Evolutionary conservation across 2,888 invertebrate genomes (phyloP), one percentile per base, ranked within the genome.

Genomic region (Notodonta dromedarius): DNA sequence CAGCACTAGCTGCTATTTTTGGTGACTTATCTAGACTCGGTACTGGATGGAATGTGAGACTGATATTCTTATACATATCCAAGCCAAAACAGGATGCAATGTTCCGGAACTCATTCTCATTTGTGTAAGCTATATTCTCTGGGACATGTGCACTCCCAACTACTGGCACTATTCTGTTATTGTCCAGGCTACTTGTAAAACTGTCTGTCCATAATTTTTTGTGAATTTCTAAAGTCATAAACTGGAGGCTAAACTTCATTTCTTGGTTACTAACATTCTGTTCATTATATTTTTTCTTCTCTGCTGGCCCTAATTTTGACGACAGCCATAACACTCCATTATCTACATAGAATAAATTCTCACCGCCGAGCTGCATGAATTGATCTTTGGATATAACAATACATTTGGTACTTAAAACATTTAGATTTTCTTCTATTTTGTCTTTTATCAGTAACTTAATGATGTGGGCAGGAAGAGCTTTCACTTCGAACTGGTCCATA

Each of bases 301-400:
- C 77, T 42, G 83, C 80, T 57, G 80, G 69, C 46, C 86, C 73
- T 67, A 93, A 69, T 71, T 88, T 91, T 66, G 91, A 64, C 40
- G 84, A 83, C 13, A 93, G 77, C 94, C 94, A 94, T 32, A 94
- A 71, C 8, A 92, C 82, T 57, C 88, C 90, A 76, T 89, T 88
- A 70, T 94, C 94, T 65, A 87, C 71, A 67, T 93, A 94, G 70
- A 93, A 94, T 64, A 94, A 82, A 70, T 94, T 94, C 74, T 92
- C 90, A 69, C 88, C 82, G 68, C 88, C 85, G 32, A 94, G 76
- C 65, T 92, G 87, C 61, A 89, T 83, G 73, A 86, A 94, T 57
- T 86, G 84, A 62, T 91, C 86, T 74, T 85, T 87, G 9, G 92
- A 85, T 62, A 93, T 84, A 35, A 92, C 74, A 52, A 93, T 74